Percentiles rank a stretch among this genome's conserved stretches.
phyloP scores from a whole-genome alignment of 1,140 invertebrate genomes.

The Magallana gigas region DNA sequence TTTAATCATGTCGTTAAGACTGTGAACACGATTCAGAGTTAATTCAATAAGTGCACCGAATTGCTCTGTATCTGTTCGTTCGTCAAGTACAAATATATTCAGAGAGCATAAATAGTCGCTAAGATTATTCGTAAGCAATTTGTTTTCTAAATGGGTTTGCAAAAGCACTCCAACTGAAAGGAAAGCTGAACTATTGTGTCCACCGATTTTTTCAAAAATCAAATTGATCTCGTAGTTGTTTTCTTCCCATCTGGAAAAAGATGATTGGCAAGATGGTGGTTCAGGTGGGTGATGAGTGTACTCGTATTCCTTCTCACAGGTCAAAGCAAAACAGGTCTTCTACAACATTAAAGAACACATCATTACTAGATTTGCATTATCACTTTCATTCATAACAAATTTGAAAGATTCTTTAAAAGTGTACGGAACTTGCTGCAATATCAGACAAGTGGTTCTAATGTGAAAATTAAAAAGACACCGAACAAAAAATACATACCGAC shows the following conservation, averaged over 20 bases:
- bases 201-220: background rate
- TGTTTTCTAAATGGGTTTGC: background rate
- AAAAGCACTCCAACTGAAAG: background rate
- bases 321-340: background rate
- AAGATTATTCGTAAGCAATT: background rate
- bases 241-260: background rate
- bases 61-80: background rate
- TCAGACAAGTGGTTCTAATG: too few species aligned
- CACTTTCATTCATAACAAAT: background rate
- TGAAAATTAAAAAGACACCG: too few species aligned
- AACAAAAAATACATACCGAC: background rate
- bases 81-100: background rate
- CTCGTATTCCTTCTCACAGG: background rate
- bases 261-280: background rate
- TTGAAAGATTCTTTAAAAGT: background rate
- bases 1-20: background rate
- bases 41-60: background rate
- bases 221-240: background rate
- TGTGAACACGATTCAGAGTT: background rate
- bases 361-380: too few species aligned
- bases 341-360: background rate
- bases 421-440: background rate
- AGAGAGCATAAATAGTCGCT: background rate
- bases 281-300: background rate
- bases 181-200: background rate